Conservation (phyloP, 2,888 invertebrate genomes). For the Morpho helenor region DNA sequence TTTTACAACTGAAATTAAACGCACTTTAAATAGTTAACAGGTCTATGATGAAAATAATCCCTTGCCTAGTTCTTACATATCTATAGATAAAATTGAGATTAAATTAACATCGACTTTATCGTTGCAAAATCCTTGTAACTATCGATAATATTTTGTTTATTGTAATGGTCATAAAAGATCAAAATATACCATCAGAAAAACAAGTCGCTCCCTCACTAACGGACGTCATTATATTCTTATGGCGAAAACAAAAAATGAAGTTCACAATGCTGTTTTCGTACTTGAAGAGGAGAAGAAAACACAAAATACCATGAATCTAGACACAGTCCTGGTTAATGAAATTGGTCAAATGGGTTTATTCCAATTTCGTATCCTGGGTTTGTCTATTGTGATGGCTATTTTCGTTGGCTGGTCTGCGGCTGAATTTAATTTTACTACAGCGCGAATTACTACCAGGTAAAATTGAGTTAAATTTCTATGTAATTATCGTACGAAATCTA, state of each 20-base stretch:
- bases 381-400: slow-evolving; percentile 43
- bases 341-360: slow-evolving; percentile 60
- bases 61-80: too few species aligned
- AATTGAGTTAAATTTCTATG: not conserved
- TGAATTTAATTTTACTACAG: slow-evolving; percentile 61
- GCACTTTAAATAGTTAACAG: too few species aligned
- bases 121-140: too few species aligned
- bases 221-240: slow-evolving; percentile 21
- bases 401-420: slow-evolving; percentile 48
- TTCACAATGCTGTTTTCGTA: not conserved
- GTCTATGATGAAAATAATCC: too few species aligned
- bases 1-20: too few species aligned
- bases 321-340: slow-evolving; percentile 54
- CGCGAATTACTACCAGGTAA: slow-evolving; percentile 57
- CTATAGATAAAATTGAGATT: too few species aligned
- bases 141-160: too few species aligned
- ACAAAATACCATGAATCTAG: slow-evolving; percentile 41
- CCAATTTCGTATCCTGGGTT: slow-evolving; percentile 43
- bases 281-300: slow-evolving; percentile 21
- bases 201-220: not conserved
- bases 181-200: not conserved
- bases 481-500: too few species aligned
- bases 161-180: too few species aligned
- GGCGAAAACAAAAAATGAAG: slow-evolving; percentile 31
- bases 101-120: too few species aligned